Base-by-base conservation (phyloP, 2,797 vertebrate species). In the Cephalopachus bancanus region DNA sequence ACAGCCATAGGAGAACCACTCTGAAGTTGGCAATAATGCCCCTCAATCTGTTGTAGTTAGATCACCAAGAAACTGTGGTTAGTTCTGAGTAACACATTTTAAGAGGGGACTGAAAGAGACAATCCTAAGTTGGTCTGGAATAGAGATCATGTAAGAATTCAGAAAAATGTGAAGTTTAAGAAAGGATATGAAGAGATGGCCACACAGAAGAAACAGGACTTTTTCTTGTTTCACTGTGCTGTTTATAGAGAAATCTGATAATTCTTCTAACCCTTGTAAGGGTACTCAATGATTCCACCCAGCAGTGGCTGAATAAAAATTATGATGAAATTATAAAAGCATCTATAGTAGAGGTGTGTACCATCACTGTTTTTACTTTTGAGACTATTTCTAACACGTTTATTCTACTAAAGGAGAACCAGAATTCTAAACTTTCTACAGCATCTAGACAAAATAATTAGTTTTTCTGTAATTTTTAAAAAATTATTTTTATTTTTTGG, bases 351-450 rank as follows among this genome's bases (percentile, higher is more conserved):
- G 67, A 80, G 37, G 8, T 28, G 8, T 28, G 10, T 22, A n/a
- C 15, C 37, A 83, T 5, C 94, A 67, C 44, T 33, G n/a, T 81
- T 83, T 74, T 37, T 87, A 81, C 57, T 22, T 89, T 60, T 28
- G 9, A 76, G n/a, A 69, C 11, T 57, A 26, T 67, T 91, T 91
- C 94, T 93, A 78, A 7, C 2, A 12, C 49, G 11, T 80, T 83
- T 91, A 69, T 62, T 80, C 22, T 67, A 4, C 59, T 64, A 90
- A 30, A 75, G n/a, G 44, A 84, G 26, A 87, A 81, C 26, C 14
- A 75, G 16, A 86, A 96, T 78, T 94, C 53, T 71, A 75, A 91
- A 85, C 69, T 51, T 93, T 80, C 44, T 84, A 92, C 86, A 74
- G 60, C 24, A 85, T 95, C 59, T 69, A 37, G 75, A 71, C 67